phyloP scores from a whole-genome alignment of 2,113 vertebrate species.

The Peromyscus californicus region DNA sequence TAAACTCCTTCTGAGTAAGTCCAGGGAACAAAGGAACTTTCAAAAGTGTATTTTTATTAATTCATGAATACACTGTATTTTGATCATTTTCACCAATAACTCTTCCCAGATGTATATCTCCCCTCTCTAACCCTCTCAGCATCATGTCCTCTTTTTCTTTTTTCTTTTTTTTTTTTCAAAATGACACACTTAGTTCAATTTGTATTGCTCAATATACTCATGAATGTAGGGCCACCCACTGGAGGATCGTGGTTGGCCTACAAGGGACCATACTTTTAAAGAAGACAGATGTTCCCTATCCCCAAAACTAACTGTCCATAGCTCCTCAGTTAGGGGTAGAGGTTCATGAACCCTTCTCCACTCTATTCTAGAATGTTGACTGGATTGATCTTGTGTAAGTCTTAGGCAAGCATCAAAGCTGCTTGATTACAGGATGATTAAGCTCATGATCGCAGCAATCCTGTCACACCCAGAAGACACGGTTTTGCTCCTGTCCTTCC shows the following conservation, averaged over 20 bases:
- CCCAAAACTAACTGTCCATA: not conserved
- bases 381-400: not conserved
- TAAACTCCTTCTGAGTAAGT: not conserved
- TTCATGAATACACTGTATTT: not conserved
- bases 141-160: not conserved
- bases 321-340: not conserved
- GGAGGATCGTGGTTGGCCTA: not conserved
- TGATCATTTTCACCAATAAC: not conserved
- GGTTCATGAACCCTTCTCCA: not conserved
- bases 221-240: not conserved
- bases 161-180: not conserved
- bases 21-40: not conserved
- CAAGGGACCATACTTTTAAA: not conserved
- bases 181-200: not conserved
- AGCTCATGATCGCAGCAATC: not conserved
- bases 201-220: not conserved
- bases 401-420: not conserved
- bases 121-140: not conserved
- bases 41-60: not conserved
- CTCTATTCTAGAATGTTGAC: not conserved
- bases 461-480: not conserved
- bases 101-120: not conserved
- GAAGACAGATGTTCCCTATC: not conserved
- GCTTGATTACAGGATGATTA: too few species aligned
- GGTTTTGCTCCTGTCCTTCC: not conserved